Evolutionary conservation across 2,113 vertebrate genomes (phyloP).

Genomic region (Microcebus tavaratra): DNA sequence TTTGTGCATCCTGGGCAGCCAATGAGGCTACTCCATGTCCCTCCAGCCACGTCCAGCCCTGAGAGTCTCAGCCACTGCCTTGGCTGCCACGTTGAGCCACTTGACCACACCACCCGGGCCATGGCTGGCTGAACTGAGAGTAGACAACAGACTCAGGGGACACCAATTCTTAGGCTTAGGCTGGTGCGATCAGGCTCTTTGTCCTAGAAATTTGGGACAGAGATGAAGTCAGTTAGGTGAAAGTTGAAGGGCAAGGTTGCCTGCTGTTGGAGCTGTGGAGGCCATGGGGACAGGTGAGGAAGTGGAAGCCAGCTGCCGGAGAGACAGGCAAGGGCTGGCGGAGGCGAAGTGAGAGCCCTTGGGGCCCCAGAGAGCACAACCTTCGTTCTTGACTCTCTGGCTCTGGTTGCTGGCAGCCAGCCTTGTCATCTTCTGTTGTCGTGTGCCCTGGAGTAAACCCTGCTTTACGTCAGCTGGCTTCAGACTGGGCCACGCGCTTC

Average conservation of each 20-base stretch:
- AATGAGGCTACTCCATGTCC: background rate
- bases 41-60: background rate
- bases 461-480: background rate
- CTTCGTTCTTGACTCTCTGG: background rate
- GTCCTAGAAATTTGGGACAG: background rate
- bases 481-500: background rate
- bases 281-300: background rate
- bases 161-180: background rate
- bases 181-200: background rate
- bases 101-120: background rate
- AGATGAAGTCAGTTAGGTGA: background rate
- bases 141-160: background rate
- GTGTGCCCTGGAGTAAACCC: background rate
- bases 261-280: background rate
- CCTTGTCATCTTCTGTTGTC: background rate
- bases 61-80: background rate
- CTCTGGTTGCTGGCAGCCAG: background rate
- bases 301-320: background rate
- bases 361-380: no score
- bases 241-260: background rate
- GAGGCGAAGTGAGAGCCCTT: no score
- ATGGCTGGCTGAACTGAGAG: background rate
- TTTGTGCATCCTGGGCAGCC: background rate
- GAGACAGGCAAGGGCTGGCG: background rate
- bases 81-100: background rate